These are phyloP conservation scores for Phyllostomus discolor DNA, from an alignment of 2,113 vertebrate genomes.

Conservation along the genomic window DNA sequence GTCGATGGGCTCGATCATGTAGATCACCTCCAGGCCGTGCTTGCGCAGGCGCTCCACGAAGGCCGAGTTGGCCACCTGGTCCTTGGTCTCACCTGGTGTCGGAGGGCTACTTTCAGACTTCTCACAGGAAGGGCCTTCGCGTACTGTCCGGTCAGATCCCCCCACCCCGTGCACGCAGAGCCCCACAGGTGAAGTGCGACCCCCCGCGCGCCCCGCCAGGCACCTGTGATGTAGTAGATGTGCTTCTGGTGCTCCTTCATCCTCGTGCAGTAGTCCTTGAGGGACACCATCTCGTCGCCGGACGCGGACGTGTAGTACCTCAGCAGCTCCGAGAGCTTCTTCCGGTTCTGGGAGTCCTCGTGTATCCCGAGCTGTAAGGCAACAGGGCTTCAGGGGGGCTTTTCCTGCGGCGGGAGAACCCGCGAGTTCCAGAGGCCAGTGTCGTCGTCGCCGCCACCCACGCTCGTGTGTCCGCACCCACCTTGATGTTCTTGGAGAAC, in stretches of 20 bases:
- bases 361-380: slow-evolving; percentile 93
- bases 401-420: fast-evolving
- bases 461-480: slow-evolving; percentile 19
- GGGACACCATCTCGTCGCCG: slow-evolving; percentile 95
- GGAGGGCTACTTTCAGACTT: fast-evolving
- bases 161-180: no score
- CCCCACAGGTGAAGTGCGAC: no score
- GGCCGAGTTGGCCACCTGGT: slow-evolving; percentile 87
- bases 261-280: slow-evolving; percentile 95
- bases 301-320: slow-evolving; percentile 94
- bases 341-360: slow-evolving; percentile 96
- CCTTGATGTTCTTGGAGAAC: slow-evolving; percentile 98
- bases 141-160: fast-evolving
- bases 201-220: fast-evolving
- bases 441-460: fast-evolving
- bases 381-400: fast-evolving
- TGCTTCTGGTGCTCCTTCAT: slow-evolving; percentile 99
- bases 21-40: slow-evolving; percentile 87
- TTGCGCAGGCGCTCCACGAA: slow-evolving; percentile 88
- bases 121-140: fast-evolving
- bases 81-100: slow-evolving; percentile 85
- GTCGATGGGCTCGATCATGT: slow-evolving; percentile 89
- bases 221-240: slow-evolving; percentile 97
- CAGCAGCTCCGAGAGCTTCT: slow-evolving; percentile 93
- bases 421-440: fast-evolving